A percentile compares a stretch with the other conserved stretches of the same genome.
These are phyloP conservation scores for Caenorhabditis elegans DNA, from an alignment of 1,140 invertebrate species.

Conservation along the genomic window WBcel235 BX284606.5:11189501-11190000, in stretches of 20 bases:
- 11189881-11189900: no score
- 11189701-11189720: background rate
- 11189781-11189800: background rate
- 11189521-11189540: background rate
- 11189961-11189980: no score
- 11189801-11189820: slow-evolving; percentile 19
- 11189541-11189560: background rate
- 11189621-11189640: slow-evolving; percentile 9
- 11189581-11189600: background rate
- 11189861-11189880: no score
- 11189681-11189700: slow-evolving; percentile 16
- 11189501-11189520: background rate
- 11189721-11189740: background rate
- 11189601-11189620: background rate
- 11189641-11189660: background rate
- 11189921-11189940: no score
- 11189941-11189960: no score
- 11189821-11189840: background rate
- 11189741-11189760: slow-evolving; percentile 2
- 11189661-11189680: slow-evolving; percentile 17
- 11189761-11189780: background rate
- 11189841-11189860: no score
- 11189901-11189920: no score
- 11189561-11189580: slow-evolving; percentile 23
- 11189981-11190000: no score